A percentile compares a stretch with the other conserved stretches of the same genome.
Evolutionary conservation across 2,113 vertebrate genomes (phyloP).

Genomic region (Poeciliopsis occidentalis): DNA sequence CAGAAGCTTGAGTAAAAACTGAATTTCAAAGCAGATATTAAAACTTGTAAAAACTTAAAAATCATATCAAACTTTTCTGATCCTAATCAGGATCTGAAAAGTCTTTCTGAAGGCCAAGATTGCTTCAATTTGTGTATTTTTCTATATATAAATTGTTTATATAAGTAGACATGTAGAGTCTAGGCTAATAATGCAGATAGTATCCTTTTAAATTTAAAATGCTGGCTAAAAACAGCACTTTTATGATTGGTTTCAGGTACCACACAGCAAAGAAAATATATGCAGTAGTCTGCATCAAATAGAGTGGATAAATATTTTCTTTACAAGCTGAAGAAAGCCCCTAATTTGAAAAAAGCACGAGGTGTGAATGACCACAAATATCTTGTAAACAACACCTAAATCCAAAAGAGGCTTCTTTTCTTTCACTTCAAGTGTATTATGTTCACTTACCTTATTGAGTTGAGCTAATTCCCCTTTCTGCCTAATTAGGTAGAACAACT

Average conservation of each 20-base stretch:
- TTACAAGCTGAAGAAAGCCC: not conserved
- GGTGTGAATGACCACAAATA: not conserved
- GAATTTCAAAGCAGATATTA: not conserved
- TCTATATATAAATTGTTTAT: no score
- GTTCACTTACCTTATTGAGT: not conserved
- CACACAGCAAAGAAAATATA: not conserved
- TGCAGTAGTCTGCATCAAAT: not conserved
- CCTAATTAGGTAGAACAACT: constrained; percentile 31
- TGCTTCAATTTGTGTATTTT: not conserved
- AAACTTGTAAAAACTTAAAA: not conserved
- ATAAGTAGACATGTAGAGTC: not conserved
- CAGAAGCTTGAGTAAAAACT: no score
- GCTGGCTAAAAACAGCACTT: not conserved
- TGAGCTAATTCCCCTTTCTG: not conserved
- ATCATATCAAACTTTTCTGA: no score
- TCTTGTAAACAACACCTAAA: not conserved
- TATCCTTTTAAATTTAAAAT: not conserved
- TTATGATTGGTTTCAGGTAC: not conserved
- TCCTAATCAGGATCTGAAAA: no score
- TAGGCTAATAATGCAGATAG: not conserved
- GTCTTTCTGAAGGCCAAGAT: not conserved
- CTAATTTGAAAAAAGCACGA: not conserved
- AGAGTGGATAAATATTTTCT: not conserved
- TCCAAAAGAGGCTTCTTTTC: not conserved
- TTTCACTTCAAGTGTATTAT: not conserved